phyloP scores from a whole-genome alignment of 2,797 vertebrate genomes.

The Rhabdophis nuchalis region DNA sequence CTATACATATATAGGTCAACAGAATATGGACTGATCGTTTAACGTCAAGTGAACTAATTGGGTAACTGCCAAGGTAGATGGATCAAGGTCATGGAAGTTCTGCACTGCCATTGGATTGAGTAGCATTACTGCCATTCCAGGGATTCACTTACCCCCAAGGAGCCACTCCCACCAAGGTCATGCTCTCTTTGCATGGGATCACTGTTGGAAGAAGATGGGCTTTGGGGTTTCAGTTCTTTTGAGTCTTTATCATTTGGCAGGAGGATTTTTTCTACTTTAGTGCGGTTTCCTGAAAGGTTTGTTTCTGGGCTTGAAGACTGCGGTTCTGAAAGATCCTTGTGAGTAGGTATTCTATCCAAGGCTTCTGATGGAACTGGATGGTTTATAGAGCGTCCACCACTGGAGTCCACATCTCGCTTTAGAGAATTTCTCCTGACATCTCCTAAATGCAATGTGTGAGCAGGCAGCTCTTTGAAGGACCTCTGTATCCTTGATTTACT shows the following conservation, averaged over 20 bases:
- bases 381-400: background rate
- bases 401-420: slow-evolving; percentile 35
- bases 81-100: background rate
- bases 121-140: background rate
- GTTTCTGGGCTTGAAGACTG: slow-evolving; percentile 16
- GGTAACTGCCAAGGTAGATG: background rate
- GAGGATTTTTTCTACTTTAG: background rate
- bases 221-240: slow-evolving; percentile 29
- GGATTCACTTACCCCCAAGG: slow-evolving; percentile 57
- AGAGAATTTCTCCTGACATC: slow-evolving; percentile 18
- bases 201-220: background rate
- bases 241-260: background rate
- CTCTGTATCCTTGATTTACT: slow-evolving; percentile 44
- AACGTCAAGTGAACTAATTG: background rate
- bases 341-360: background rate
- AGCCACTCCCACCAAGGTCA: background rate
- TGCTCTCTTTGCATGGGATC: slow-evolving; percentile 33
- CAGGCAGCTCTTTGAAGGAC: slow-evolving; percentile 20
- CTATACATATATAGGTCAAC: background rate
- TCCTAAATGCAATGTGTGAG: background rate
- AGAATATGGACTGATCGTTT: background rate
- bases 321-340: slow-evolving; percentile 4
- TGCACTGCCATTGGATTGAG: too few relatives aligned
- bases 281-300: slow-evolving; percentile 5
- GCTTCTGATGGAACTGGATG: background rate